Conservation (phyloP, 2,888 invertebrate species). For the Dascillus cervinus region DNA sequence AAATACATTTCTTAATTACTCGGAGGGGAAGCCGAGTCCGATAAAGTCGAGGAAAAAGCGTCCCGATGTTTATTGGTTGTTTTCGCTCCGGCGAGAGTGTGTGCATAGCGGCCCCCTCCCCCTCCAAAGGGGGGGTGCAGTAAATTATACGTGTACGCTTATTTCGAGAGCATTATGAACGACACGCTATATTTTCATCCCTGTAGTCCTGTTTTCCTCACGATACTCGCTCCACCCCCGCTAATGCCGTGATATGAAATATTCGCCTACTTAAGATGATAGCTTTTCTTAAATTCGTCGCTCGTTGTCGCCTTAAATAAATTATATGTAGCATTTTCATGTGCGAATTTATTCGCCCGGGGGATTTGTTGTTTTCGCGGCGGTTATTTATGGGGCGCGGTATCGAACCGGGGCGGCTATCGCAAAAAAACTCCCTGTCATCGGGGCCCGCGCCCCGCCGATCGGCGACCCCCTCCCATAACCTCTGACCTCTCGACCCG, state of each 20-base stretch:
- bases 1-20: constrained; percentile 36
- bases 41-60: too few species aligned
- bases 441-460: constrained; percentile 24
- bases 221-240: constrained; percentile 26
- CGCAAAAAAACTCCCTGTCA: constrained; percentile 40
- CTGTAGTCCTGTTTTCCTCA: constrained; percentile 22
- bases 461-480: constrained; percentile 22
- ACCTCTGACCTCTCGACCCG: constrained; percentile 31
- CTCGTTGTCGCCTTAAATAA: constrained; percentile 40
- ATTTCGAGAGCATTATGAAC: constrained; percentile 25
- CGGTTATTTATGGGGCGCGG: constrained; percentile 20
- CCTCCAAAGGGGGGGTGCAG: too few species aligned
- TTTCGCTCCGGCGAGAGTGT: too few species aligned
- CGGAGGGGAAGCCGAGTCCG: constrained; percentile 24
- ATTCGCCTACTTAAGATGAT: constrained; percentile 46
- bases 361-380: constrained; percentile 18
- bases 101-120: too few species aligned
- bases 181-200: constrained; percentile 39
- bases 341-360: constrained; percentile 34
- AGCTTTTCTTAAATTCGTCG: constrained; percentile 45
- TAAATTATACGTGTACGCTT: constrained; percentile 24
- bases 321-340: constrained; percentile 38
- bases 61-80: too few species aligned
- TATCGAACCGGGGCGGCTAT: constrained; percentile 38
- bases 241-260: constrained; percentile 41